phyloP scores from a whole-genome alignment of 2,113 vertebrate genomes.

The Numida meleagris region DNA sequence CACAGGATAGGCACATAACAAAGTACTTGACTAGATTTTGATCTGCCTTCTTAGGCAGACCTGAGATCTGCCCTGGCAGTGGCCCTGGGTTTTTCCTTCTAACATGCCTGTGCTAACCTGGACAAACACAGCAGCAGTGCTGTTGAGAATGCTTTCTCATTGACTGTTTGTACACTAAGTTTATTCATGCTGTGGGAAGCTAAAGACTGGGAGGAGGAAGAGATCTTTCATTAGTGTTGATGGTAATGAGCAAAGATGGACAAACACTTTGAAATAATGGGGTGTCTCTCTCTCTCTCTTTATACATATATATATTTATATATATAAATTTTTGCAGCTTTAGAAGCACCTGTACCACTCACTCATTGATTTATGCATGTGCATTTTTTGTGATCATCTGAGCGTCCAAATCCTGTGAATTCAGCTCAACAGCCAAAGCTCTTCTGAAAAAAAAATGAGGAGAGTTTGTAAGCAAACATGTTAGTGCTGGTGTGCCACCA shows the following conservation, averaged over 20 bases:
- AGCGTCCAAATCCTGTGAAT: neutral
- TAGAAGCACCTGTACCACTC: neutral
- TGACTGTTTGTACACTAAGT: neutral
- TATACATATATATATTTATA: too few relatives aligned
- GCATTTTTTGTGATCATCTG: neutral
- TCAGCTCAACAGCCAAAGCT: neutral
- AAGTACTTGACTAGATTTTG: neutral
- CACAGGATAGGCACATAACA: accelerated
- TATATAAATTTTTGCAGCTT: neutral
- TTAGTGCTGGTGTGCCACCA: neutral
- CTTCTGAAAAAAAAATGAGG: neutral
- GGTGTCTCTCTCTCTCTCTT: too few relatives aligned
- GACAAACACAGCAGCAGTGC: neutral
- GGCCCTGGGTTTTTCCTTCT: slow-evolving; percentile 59
- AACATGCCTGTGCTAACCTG: slow-evolving; percentile 60
- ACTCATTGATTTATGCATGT: neutral
- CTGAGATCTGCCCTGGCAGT: slow-evolving; percentile 45
- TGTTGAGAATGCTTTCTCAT: slow-evolving; percentile 35
- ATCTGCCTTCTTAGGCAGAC: neutral
- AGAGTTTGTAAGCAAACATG: neutral
- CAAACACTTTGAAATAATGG: neutral
- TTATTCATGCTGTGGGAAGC: neutral
- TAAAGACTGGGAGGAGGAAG: neutral
- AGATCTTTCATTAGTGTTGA: neutral
- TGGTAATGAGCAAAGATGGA: neutral